phyloP scores from a whole-genome alignment of 2,113 vertebrate species.

The Canis aureus region DNA sequence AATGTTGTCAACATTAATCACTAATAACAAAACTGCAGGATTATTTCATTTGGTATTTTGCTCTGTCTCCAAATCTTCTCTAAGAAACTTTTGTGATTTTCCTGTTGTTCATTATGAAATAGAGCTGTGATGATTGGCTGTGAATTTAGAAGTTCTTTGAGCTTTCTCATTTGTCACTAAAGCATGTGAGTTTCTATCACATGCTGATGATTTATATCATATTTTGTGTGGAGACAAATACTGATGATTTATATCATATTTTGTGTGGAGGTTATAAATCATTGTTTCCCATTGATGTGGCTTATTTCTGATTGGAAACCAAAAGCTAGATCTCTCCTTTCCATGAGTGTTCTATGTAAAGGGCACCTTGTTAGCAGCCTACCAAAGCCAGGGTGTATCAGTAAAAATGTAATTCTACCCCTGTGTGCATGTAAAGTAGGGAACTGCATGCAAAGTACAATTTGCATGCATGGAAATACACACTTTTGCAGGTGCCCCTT shows the following conservation, averaged over 20 bases:
- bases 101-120: not conserved
- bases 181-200: constrained; percentile 9
- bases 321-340: not conserved
- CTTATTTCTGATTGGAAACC: constrained; percentile 45
- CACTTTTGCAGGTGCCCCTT: constrained; percentile 48
- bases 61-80: constrained; percentile 44
- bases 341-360: not conserved
- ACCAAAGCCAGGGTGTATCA: constrained; percentile 26
- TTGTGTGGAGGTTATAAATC: constrained; percentile 57
- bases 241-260: constrained; percentile 3
- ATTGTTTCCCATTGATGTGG: not conserved
- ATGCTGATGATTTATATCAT: constrained; percentile 12
- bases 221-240: constrained; percentile 47
- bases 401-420: not conserved
- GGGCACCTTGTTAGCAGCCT: not conserved
- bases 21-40: constrained; percentile 47
- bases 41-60: constrained; percentile 28
- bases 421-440: constrained; percentile 51
- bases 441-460: constrained; percentile 55
- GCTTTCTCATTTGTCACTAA: constrained; percentile 52
- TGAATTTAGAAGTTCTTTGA: constrained; percentile 47
- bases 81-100: constrained; percentile 35
- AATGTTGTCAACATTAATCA: constrained; percentile 32
- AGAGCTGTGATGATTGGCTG: constrained; percentile 8
- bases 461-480: constrained; percentile 72